Evolutionary conservation across 2,888 invertebrate species (phyloP).

Genomic region (Machimus atricapillus): DNA sequence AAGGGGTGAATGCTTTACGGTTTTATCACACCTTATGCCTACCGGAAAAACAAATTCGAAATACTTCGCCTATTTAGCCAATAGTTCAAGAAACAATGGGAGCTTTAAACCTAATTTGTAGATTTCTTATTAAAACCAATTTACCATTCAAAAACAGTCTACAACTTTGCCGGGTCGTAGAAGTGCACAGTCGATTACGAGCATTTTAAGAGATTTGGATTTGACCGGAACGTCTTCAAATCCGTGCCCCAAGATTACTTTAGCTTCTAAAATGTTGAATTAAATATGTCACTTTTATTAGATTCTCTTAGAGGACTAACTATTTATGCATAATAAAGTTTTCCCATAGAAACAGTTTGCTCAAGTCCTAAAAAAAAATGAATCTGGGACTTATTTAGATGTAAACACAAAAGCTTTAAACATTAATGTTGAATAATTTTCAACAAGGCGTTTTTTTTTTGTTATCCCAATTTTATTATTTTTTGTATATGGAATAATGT

Average conservation of each 20-base stretch:
- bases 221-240: neutral
- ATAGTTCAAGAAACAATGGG: neutral
- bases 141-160: neutral
- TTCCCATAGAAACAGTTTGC: too few relatives aligned
- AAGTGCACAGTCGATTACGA: neutral
- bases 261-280: neutral
- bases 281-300: neutral
- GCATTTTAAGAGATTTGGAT: neutral
- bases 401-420: too few relatives aligned
- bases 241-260: neutral
- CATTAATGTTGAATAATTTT: too few relatives aligned
- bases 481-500: too few relatives aligned
- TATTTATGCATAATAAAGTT: too few relatives aligned
- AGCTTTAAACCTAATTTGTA: neutral
- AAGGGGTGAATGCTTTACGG: neutral
- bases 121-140: neutral
- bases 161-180: neutral
- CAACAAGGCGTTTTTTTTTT: too few relatives aligned
- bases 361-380: too few relatives aligned
- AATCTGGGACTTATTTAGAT: too few relatives aligned
- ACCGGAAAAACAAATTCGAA: neutral
- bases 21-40: neutral
- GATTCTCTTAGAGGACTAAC: neutral
- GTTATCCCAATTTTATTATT: too few relatives aligned
- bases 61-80: neutral